Conservation (phyloP, 2,797 vertebrate genomes). For the Limosa lapponica region DNA sequence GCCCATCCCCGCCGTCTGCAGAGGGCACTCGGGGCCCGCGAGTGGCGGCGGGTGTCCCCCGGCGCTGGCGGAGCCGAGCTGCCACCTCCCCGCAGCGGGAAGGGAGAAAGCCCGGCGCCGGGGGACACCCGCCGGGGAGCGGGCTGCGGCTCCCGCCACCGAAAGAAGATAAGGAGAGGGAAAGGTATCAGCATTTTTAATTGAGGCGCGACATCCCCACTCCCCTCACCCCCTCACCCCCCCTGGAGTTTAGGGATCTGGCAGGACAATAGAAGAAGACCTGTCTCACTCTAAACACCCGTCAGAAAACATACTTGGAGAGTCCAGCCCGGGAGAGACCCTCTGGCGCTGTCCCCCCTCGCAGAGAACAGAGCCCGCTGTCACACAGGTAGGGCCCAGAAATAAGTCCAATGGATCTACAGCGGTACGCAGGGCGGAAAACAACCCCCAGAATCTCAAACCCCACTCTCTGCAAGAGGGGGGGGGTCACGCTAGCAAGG, state of each 20-base stretch:
- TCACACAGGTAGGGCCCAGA: not conserved
- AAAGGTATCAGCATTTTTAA: not conserved
- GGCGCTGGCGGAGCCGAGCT: not conserved
- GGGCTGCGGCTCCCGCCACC: not conserved
- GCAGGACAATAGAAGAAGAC: not conserved
- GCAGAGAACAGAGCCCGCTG: not conserved
- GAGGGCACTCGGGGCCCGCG: constrained; percentile 49
- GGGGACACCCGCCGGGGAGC: not conserved
- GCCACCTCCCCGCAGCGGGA: not conserved
- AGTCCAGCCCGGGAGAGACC: not conserved
- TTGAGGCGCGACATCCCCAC: not conserved
- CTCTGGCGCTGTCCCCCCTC: not conserved
- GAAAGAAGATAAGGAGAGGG: not conserved
- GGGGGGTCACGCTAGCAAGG: not conserved
- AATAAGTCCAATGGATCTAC: not conserved
- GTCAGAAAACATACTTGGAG: not conserved
- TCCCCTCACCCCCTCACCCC: accelerated
- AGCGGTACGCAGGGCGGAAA: accelerated
- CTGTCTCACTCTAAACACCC: not conserved
- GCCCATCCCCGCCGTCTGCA: constrained; percentile 36
- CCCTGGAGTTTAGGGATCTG: not conserved
- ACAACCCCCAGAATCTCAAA: not conserved
- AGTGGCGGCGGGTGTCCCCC: not conserved
- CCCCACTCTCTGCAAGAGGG: accelerated
- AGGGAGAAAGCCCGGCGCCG: not conserved